Percentiles rank a stretch among this genome's conserved stretches.
Conservation (phyloP, 2,888 invertebrate genomes). For the Catocala fraxini region DNA sequence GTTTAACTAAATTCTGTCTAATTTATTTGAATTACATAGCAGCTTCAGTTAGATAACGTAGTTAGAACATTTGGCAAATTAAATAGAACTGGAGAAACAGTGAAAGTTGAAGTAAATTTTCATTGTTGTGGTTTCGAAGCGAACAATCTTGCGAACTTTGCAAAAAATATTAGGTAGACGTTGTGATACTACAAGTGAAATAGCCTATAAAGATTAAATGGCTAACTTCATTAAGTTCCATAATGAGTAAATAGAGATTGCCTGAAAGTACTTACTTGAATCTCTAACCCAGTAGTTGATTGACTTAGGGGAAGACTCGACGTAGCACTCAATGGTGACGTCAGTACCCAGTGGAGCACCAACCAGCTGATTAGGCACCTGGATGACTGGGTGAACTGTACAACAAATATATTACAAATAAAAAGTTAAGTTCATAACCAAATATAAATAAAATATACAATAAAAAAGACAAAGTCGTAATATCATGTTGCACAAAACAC, state of each 20-base stretch:
- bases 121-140: constrained; percentile 29
- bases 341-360: constrained; percentile 95
- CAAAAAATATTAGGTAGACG: constrained; percentile 33
- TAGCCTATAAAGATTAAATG: constrained; percentile 25
- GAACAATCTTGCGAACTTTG: constrained; percentile 30
- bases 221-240: constrained; percentile 9
- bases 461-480: neutral
- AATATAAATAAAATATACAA: constrained; percentile 1
- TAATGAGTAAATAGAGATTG: constrained; percentile 3
- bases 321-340: constrained; percentile 95
- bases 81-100: constrained; percentile 37
- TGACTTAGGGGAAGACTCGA: constrained; percentile 96
- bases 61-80: constrained; percentile 43
- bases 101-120: constrained; percentile 43
- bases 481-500: constrained; percentile 18
- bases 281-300: constrained; percentile 97
- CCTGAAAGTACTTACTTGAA: constrained; percentile 89
- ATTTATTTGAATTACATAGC: constrained; percentile 41
- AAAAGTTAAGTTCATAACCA: no score
- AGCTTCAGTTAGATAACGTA: constrained; percentile 34
- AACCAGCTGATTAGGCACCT: constrained; percentile 97
- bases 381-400: constrained; percentile 96
- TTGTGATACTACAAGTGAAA: constrained; percentile 18
- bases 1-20: constrained; percentile 29
- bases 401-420: constrained; percentile 19